Evolutionary conservation across 2,113 vertebrate genomes (phyloP).

Genomic region (Neogale vison): DNA sequence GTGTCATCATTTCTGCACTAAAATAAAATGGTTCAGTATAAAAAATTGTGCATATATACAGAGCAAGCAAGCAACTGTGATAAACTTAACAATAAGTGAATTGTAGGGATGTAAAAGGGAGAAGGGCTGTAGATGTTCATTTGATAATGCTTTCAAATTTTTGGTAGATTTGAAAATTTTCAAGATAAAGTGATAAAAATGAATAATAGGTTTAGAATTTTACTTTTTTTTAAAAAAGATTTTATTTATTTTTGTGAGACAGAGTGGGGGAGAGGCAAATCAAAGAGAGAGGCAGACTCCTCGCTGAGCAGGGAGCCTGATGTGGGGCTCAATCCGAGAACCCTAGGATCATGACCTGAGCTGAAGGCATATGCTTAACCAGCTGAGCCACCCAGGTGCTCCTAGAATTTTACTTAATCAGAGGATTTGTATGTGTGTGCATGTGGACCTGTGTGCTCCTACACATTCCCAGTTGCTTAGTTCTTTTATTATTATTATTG

Average conservation of each 20-base stretch:
- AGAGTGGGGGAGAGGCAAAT: too few relatives aligned
- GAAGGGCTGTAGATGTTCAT: background rate
- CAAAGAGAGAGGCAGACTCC: background rate
- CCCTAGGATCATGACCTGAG: background rate
- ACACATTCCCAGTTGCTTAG: background rate
- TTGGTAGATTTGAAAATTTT: conserved; percentile 18
- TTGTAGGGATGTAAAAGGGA: background rate
- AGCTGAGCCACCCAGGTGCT: background rate
- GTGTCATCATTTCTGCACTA: background rate
- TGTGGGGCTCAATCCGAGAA: background rate
- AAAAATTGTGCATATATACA: background rate
- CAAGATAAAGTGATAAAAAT: conserved; percentile 17
- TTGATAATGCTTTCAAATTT: background rate
- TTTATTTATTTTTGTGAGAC: background rate
- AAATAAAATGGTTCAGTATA: background rate
- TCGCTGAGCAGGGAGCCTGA: background rate
- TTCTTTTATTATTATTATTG: background rate
- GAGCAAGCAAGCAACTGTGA: background rate
- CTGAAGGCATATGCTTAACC: too few relatives aligned
- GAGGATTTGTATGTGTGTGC: background rate
- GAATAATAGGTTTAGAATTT: background rate
- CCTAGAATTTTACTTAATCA: background rate
- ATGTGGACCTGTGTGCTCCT: background rate
- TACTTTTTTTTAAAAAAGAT: background rate
- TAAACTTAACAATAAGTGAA: background rate